Evolutionary conservation across 2,888 invertebrate genomes (phyloP).

Genomic region (Himalopsyche tibetana): DNA sequence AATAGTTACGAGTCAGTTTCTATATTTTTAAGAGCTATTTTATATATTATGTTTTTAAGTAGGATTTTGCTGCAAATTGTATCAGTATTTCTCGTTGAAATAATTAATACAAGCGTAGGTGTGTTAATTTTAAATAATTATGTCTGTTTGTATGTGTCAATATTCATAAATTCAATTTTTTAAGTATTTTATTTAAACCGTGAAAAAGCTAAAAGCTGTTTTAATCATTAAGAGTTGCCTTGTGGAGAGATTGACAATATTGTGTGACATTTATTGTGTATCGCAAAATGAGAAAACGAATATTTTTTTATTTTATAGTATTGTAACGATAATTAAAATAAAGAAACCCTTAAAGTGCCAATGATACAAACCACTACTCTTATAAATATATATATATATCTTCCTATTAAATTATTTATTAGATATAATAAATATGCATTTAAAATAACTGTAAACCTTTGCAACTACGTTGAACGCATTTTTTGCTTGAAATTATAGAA

Average conservation of each 20-base stretch:
- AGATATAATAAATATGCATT: slow-evolving; percentile 36
- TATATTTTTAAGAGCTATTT: slow-evolving; percentile 38
- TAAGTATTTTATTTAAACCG: slow-evolving; percentile 21
- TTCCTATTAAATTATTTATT: slow-evolving; percentile 41
- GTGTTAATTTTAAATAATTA: not conserved
- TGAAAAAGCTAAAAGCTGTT: slow-evolving; percentile 20
- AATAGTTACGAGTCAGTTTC: slow-evolving; percentile 14
- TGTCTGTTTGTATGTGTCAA: not conserved
- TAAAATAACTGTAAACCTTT: not conserved
- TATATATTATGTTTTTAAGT: slow-evolving; percentile 17
- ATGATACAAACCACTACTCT: slow-evolving; percentile 21
- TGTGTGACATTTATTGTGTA: slow-evolving; percentile 26
- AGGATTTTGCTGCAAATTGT: not conserved
- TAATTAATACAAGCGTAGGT: not conserved
- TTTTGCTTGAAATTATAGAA: too few relatives aligned
- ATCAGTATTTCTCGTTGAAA: not conserved
- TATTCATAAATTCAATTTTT: not conserved
- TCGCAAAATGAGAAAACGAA: not conserved
- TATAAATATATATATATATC: slow-evolving; percentile 13
- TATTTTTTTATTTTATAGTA: slow-evolving; percentile 19
- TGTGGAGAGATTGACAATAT: slow-evolving; percentile 10
- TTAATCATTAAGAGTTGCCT: slow-evolving; percentile 15
- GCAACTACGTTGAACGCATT: too few relatives aligned
- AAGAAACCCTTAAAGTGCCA: slow-evolving; percentile 26
- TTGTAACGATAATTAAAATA: not conserved